Evolutionary conservation across 2,797 vertebrate genomes (phyloP), one percentile per base, ranked within the genome.

Genomic region (Cryptoblepharus egeriae): DNA sequence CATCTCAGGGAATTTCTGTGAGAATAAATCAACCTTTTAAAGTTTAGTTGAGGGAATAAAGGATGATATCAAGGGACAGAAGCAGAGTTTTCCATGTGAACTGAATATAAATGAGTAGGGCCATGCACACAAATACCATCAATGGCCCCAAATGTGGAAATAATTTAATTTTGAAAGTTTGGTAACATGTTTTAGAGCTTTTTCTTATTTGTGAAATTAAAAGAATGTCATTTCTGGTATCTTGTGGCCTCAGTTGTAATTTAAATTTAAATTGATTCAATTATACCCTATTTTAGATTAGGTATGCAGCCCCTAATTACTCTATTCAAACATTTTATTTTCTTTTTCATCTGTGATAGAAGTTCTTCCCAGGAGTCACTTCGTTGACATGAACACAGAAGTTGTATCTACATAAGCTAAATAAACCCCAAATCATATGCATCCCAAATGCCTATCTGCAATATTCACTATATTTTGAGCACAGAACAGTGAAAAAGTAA

Each of bases 271-370:
- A 76, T 73, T 74, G 28, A 32, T 78, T 90, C 37, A 78, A 72
- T 88, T 90, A 90, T 81, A 87, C 15, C 80, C 22, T 84, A 35
- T 45, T 86, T 88, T 64, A 88, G 84, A 86, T 88, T 83, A 88
- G 72, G 70, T 87, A 68, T 15, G n/a, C 69, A 88, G 72, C 24
- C 78, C 89, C 45, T 83, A 89, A 92, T 93, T 92, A 87, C 57
- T 84, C 24, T 12, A 69, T 82, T 1, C 0, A 42, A 79, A 32
- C 24, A n/a, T 71, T 76, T 76, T 89, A 88, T 85, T 35, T 67
- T 71, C 30, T 82, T 20, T 32, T 16, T 55, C 37, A 65, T 0
- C 3, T 77, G 55, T 85, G 70, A 86, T 81, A 81, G 5, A 86
- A 86, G 30, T 70, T 16, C 2, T 83, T 92, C 65, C 63, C 64